Percentiles rank a stretch among this genome's conserved stretches.
phyloP scores from a whole-genome alignment of 2,797 vertebrate species.

The Enteromius mattozi region DNA sequence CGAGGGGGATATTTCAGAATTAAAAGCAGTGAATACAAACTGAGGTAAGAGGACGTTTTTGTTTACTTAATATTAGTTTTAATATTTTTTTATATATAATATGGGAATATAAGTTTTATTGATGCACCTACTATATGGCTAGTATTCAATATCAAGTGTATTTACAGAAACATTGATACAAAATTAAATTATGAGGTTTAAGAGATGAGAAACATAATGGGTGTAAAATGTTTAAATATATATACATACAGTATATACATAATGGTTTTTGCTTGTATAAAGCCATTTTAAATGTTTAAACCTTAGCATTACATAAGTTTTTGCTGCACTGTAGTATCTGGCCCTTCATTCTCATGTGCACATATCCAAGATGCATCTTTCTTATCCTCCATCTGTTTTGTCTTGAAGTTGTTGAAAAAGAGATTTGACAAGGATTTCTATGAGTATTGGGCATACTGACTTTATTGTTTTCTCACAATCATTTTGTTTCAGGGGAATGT shows the following conservation, averaged over 20 bases:
- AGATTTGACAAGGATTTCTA: slow-evolving; percentile 6
- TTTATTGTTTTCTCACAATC: slow-evolving; percentile 10
- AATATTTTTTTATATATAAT: neutral
- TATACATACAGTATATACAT: neutral
- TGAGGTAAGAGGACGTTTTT: slow-evolving; percentile 25
- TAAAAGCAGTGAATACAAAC: neutral
- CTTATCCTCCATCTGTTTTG: slow-evolving; percentile 43
- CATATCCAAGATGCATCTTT: neutral
- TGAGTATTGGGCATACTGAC: neutral
- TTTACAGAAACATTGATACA: neutral
- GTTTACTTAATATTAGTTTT: neutral
- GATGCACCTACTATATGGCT: neutral
- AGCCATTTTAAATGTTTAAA: neutral
- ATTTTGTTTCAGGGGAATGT: neutral
- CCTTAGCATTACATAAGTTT: neutral
- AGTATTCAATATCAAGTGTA: neutral
- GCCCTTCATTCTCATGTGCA: neutral
- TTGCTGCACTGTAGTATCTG: neutral
- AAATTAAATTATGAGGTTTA: neutral
- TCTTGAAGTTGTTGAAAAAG: slow-evolving; percentile 19
- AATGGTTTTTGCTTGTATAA: neutral
- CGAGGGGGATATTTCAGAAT: neutral
- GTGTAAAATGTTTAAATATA: neutral
- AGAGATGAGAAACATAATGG: neutral
- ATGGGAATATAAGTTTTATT: neutral